Evolutionary conservation across 2,888 invertebrate genomes (phyloP), one percentile per base, ranked within the genome.

Genomic region (Cosmia trapezina): DNA sequence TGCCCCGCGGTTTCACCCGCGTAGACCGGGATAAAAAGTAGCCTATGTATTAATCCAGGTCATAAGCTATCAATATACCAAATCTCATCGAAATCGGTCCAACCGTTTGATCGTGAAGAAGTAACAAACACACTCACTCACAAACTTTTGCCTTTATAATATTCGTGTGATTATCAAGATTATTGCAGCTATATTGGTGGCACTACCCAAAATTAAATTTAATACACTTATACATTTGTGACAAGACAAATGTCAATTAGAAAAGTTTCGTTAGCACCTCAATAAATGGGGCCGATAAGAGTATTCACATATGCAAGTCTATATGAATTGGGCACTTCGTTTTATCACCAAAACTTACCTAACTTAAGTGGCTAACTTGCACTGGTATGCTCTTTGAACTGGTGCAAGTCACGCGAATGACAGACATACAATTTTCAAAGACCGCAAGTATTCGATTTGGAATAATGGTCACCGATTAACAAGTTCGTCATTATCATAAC

Each of bases 331-430:
- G 83, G n/a, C 75, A 83, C 67, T 83, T 80, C 85, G 69, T 79
- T 82, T 83, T 78, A 85, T 79, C 54, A 62, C 79, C 71, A 59
- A 77, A 84, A 84, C 77, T 81, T 84, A 77, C 62, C 77, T 57
- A 72, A 81, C 56, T 59, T 45, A 61, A 74, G 60, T 72, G 60
- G 37, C 53, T 70, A 83, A 83, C 64, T 78, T 78, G 69, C 37
- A 68, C 45, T 65, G 33, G 83, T 65, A 64, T 61, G 63, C 47
- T 47, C 45, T 43, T 54, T 64, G 37, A 74, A 83, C 78, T 53
- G 67, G 45, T 57, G 9, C 1, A 5, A 73, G 70, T 69, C 86
- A 85, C 83, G 86, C 86, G 60, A 73, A 59, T 73, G 57, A 56
- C 51, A 49, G 2, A 56, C 11, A 12, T 7, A 82, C 19, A 51